Base-by-base conservation (phyloP, 2,113 vertebrate genomes). In the Phalacrocorax pelagicus region DNA sequence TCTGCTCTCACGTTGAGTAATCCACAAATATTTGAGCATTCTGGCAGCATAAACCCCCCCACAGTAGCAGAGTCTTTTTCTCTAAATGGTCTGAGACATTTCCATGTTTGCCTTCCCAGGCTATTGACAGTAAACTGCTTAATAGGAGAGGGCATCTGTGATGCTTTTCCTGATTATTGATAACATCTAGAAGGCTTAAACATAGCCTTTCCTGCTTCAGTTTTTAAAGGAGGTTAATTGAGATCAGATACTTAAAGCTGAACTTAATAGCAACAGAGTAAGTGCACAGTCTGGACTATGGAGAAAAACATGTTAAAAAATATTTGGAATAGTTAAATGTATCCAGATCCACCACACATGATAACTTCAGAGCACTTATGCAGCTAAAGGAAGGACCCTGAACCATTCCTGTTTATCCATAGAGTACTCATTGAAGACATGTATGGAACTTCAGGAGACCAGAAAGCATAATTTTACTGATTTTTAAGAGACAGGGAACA, bases 21-120 rank as follows among this genome's bases (percentile, higher is more conserved):
- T 93, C 97, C 98, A 95, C 97, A 97, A 97, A 93, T 97, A 97
- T 95, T 96, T 95, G 72, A 97, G 96, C 52, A 94, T 97, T 97
- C 96, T 98, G 97, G 97, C 96, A 97, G 94, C 81, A 62, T 58
- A 95, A 94, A 8, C 46, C 86, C 74, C 81, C 34, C 47, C 44
- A 62, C 83, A 90, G 97, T 91, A 97, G 94, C 81, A 81, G 69
- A 91, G 71, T 26, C 86, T 92, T 96, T 94, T 92, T 66, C 83
- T 83, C 11, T 93, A 97, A 98, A 97, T 91, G 96, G 96, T 95
- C 96, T 72, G 17, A 96, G 98, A 95, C 96, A 94, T 97, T 97
- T 96, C 86, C 91, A 90, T 96, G 96, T 97, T 96, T 97, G 92
- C 80, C 94, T 97, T 97, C 92, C 96, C 91, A 95, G 94, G 89